These are phyloP conservation scores for Sturnira hondurensis DNA, from an alignment of 2,113 vertebrate species.

Conservation along the genomic window DNA sequence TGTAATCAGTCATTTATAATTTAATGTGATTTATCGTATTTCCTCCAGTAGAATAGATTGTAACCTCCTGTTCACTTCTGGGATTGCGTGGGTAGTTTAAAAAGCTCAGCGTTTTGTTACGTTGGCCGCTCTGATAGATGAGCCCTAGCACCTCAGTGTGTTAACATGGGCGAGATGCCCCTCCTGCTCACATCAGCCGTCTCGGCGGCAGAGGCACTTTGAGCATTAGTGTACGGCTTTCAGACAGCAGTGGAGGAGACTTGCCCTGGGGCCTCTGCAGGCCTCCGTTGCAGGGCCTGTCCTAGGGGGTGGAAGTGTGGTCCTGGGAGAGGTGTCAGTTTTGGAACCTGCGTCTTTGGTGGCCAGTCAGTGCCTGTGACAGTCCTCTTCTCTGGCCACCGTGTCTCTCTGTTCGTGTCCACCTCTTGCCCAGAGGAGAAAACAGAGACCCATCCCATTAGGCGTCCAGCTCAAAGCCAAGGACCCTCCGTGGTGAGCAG, in stretches of 20 bases:
- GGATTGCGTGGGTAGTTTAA: background rate
- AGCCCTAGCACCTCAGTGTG: background rate
- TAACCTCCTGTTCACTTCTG: background rate
- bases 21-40: background rate
- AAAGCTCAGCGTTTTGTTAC: background rate
- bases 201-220: background rate
- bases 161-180: background rate
- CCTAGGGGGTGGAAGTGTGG: background rate
- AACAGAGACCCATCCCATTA: background rate
- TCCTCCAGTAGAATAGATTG: background rate
- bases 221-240: background rate
- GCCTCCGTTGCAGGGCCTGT: background rate
- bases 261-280: no score
- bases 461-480: background rate
- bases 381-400: no score
- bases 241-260: background rate
- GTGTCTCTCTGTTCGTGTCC: fast-evolving
- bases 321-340: background rate
- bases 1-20: background rate
- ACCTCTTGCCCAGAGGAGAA: background rate
- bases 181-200: background rate
- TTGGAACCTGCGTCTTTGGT: background rate
- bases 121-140: background rate
- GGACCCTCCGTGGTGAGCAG: background rate
- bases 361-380: background rate